Percentiles rank a stretch among this genome's conserved stretches.
phyloP scores from a whole-genome alignment of 2,888 invertebrate species.

The Arctia plantaginis region DNA sequence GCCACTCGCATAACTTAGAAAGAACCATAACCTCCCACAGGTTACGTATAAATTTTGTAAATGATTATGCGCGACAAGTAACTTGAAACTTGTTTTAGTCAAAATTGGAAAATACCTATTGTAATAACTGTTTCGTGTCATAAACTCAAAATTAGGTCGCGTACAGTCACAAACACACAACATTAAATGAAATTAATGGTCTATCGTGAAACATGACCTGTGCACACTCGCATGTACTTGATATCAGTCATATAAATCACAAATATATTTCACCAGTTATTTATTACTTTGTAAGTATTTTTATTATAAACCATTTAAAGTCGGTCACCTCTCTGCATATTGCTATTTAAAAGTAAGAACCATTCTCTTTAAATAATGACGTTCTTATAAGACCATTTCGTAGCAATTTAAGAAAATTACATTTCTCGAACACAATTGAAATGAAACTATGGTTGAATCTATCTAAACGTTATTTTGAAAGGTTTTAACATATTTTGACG shows the following conservation, averaged over 20 bases:
- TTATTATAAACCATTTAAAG: not conserved
- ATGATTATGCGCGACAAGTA: not conserved
- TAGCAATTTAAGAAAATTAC: not conserved
- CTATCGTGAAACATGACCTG: not conserved
- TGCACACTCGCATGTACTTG: not conserved
- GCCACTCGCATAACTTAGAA: not conserved
- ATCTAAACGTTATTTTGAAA: not conserved
- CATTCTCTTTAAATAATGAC: not conserved
- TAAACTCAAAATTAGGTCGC: not conserved
- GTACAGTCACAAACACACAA: not conserved
- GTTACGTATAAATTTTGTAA: not conserved
- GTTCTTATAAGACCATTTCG: not conserved
- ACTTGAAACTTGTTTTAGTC: not conserved
- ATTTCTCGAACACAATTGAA: not conserved
- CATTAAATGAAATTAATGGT: not conserved
- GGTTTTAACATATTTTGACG: constrained; percentile 21
- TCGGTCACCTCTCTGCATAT: not conserved
- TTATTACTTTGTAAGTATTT: not conserved
- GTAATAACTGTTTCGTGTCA: not conserved
- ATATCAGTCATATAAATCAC: not conserved
- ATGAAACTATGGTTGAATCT: not conserved
- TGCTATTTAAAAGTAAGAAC: not conserved
- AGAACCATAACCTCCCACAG: not conserved
- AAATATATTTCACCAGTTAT: not conserved
- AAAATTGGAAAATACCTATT: not conserved